Evolutionary conservation across 2,888 invertebrate genomes (phyloP).

Genomic region (Apocheima hispidaria): DNA sequence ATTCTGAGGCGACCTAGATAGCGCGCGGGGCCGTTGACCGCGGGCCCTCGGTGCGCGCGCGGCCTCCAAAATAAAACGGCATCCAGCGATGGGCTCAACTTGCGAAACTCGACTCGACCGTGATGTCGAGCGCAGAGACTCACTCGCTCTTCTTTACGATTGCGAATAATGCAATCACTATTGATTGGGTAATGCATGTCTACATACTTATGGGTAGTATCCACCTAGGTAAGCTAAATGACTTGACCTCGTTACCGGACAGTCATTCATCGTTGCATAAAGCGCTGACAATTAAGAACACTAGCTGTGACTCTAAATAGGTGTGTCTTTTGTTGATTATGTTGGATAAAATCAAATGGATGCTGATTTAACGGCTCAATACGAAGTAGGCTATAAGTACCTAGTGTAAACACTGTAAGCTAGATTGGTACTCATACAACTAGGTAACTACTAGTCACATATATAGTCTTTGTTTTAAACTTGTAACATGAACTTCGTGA

Average conservation of each 20-base stretch:
- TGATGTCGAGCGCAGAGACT: slow-evolving; percentile 69
- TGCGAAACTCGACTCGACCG: slow-evolving; percentile 81
- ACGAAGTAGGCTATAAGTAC: neutral
- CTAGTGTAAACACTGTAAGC: neutral
- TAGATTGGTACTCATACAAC: neutral
- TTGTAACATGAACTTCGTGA: slow-evolving; percentile 19
- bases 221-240: slow-evolving; percentile 23
- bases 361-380: neutral
- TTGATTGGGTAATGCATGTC: slow-evolving; percentile 56
- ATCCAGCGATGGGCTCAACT: slow-evolving; percentile 84
- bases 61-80: slow-evolving; percentile 86
- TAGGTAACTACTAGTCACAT: neutral
- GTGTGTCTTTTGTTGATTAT: neutral
- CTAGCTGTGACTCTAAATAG: neutral
- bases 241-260: slow-evolving; percentile 23
- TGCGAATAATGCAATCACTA: slow-evolving; percentile 69
- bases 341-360: neutral
- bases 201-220: slow-evolving; percentile 27
- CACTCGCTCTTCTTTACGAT: slow-evolving; percentile 66
- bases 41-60: slow-evolving; percentile 82
- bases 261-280: slow-evolving; percentile 15
- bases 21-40: slow-evolving; percentile 84
- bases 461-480: slow-evolving; percentile 10
- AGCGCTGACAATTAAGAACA: neutral
- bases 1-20: slow-evolving; percentile 86